These are phyloP conservation scores for Macquaria ambigua DNA, from an alignment of 2,113 vertebrate genomes.

Conservation along the genomic window DNA sequence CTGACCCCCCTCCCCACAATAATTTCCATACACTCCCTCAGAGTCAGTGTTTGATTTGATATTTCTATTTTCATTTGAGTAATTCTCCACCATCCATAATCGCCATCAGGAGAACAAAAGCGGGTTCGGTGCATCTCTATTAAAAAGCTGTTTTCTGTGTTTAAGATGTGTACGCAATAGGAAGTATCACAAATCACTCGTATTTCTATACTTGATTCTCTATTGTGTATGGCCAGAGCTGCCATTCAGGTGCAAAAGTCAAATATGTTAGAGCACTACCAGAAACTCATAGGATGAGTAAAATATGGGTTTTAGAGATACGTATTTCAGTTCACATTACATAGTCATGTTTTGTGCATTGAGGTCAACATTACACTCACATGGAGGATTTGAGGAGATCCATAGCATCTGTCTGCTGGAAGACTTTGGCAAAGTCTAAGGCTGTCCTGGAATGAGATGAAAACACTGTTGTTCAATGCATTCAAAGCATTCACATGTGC, in stretches of 20 bases:
- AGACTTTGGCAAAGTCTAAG: constrained; percentile 93
- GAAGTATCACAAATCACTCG: not conserved
- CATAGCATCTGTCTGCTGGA: constrained; percentile 89
- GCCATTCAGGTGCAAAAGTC: not conserved
- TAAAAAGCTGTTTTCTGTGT: not conserved
- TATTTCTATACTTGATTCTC: not conserved
- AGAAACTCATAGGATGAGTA: not conserved
- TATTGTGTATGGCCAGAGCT: not conserved
- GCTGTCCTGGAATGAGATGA: constrained; percentile 87
- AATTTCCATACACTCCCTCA: not conserved
- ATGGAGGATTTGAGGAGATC: constrained; percentile 92
- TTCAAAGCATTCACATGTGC: no score
- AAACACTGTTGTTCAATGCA: not conserved
- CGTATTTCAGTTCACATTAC: not conserved
- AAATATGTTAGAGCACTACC: not conserved
- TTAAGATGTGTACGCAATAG: not conserved
- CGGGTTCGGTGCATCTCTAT: no score
- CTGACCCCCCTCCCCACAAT: not conserved
- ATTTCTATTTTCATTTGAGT: no score
- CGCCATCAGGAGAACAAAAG: not conserved
- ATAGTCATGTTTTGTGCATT: not conserved
- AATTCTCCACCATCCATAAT: not conserved
- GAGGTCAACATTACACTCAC: constrained; percentile 78
- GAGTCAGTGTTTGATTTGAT: no score
- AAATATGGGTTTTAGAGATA: not conserved